Base-by-base conservation (phyloP, 2,113 vertebrate genomes). In the Sphaerodactylus townsendi region DNA sequence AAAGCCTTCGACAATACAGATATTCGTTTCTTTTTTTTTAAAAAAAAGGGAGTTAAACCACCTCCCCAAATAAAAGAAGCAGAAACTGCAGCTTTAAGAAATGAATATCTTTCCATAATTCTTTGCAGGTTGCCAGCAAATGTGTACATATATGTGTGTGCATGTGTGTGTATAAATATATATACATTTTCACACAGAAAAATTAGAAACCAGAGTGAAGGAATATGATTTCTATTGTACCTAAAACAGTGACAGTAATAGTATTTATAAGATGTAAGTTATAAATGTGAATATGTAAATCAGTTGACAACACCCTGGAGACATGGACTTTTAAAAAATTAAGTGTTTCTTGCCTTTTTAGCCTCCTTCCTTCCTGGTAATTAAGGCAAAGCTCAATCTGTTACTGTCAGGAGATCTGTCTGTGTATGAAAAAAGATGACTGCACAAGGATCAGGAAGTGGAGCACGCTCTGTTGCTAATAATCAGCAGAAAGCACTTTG, bases 281-380 rank as follows among this genome's bases (percentile, higher is more conserved):
- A 13, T 74, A 64, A 33, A 46, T 64, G 59, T 46, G 44, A 69
- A 48, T 5, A 17, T 50, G 65, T 19, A 80, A 4, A 80, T 35
- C 21, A 2, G 17, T 66, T 79, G 64, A 30, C 19, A n/a, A 59
- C 11, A n/a, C 39, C 37, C 9, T n/a, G 59, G 28, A 44, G 37
- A 78, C 39, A 78, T 77, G 10, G 10, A 59, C 35, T 56, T 77
- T 44, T 64, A 39, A n/a, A 46, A 28, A 73, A 59, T 71, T 23
- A 66, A 50, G 44, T n/a, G 72, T 50, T 48, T 76, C 19, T 3
- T 68, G 33, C 25, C 59, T 23, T 84, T 71, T 4, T 17, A 37
- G 53, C 62, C 15, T 84, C 66, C 39, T 46, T 84, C 66, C 66
- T 78, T 84, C 30, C 53, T 53, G 78, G n/a, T 39, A 62, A 64